Evolutionary conservation across 2,113 vertebrate genomes (phyloP).

Genomic region (Syngnathus floridae): DNA sequence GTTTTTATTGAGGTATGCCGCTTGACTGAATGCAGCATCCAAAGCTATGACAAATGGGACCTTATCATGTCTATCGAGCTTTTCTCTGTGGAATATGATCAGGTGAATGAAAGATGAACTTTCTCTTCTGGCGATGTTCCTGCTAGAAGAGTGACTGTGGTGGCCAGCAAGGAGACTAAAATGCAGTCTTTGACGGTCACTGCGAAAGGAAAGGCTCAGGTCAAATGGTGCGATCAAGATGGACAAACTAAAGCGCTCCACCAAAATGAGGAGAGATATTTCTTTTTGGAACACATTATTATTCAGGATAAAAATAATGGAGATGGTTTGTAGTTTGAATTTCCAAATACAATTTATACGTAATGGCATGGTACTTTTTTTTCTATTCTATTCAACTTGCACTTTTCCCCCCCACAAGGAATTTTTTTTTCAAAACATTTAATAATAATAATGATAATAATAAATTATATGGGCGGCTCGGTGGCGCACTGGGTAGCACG

Average conservation of each 20-base stretch:
- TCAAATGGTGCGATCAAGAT: slow-evolving; percentile 45
- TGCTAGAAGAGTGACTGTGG: slow-evolving; percentile 51
- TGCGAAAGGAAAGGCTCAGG: slow-evolving; percentile 58
- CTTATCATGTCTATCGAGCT: slow-evolving; percentile 52
- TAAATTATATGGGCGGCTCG: no score
- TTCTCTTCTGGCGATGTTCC: slow-evolving; percentile 54
- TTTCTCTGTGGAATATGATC: slow-evolving; percentile 53
- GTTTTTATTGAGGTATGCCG: slow-evolving; percentile 24
- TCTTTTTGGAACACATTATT: slow-evolving; percentile 54
- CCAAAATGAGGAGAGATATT: slow-evolving; percentile 57
- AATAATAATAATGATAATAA: no score
- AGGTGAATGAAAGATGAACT: slow-evolving; percentile 37
- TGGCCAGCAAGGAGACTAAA: slow-evolving; percentile 52
- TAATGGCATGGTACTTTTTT: no score
- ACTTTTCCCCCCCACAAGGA: no score
- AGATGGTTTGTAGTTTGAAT: slow-evolving; percentile 50
- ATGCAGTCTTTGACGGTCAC: slow-evolving; percentile 55
- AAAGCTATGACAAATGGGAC: not conserved
- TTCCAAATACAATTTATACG: not conserved
- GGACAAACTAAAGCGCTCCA: slow-evolving; percentile 13
- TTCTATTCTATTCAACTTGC: no score
- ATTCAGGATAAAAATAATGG: slow-evolving; percentile 65
- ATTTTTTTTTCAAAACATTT: no score
- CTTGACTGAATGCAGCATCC: not conserved
- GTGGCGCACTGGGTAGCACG: no score